A percentile compares a stretch with the other conserved stretches of the same genome.
These are phyloP conservation scores for Pristionchus mayeri DNA, from an alignment of 2,888 invertebrate species.

Conservation along the genomic window DNA sequence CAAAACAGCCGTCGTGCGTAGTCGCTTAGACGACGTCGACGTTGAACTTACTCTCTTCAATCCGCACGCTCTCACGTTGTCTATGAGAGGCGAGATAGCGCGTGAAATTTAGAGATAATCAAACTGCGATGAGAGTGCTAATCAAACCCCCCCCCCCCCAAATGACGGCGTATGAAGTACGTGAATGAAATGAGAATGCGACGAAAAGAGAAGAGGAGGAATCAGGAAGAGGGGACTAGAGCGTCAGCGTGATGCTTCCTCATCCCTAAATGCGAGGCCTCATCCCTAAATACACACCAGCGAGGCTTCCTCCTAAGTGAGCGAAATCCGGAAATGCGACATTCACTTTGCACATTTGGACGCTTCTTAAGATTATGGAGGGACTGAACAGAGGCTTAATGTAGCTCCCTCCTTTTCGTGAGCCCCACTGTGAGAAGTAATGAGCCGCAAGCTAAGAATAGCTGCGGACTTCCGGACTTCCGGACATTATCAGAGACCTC, in stretches of 20 bases:
- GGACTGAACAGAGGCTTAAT: not conserved
- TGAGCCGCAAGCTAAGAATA: too few species aligned
- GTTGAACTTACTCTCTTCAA: not conserved
- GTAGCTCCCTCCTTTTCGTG: too few species aligned
- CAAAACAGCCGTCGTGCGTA: too few species aligned
- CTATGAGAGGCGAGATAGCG: not conserved
- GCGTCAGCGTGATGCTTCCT: too few species aligned
- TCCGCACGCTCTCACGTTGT: not conserved
- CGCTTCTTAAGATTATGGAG: not conserved
- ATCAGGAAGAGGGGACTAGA: not conserved
- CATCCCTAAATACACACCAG: not conserved
- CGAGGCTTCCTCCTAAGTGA: not conserved
- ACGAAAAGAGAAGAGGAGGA: not conserved
- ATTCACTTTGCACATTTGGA: slow-evolving; percentile 24
- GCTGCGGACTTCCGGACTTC: too few species aligned
- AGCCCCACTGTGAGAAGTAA: too few species aligned
- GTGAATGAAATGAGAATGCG: not conserved
- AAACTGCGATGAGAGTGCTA: not conserved
- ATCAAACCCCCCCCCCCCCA: not conserved
- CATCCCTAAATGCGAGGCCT: too few species aligned
- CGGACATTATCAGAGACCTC: too few species aligned
- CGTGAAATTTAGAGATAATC: not conserved
- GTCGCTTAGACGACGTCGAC: too few species aligned
- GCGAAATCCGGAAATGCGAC: slow-evolving; percentile 10
- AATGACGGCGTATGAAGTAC: not conserved